A percentile compares a stretch with the other conserved stretches of the same genome.
These are phyloP conservation scores for Petromus typicus DNA, from an alignment of 2,113 vertebrate species.

Conservation along the genomic window DNA sequence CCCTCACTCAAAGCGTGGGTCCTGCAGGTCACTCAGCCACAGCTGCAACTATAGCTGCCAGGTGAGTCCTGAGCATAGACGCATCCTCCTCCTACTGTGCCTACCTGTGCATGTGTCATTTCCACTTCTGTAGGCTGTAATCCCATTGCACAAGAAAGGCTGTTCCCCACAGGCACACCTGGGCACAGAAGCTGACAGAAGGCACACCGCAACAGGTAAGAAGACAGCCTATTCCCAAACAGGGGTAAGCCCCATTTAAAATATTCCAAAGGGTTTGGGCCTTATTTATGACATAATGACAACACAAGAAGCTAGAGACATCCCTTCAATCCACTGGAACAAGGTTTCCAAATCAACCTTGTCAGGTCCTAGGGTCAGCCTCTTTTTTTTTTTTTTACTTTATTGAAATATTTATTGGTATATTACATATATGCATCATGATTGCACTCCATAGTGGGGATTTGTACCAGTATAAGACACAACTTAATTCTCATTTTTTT, in stretches of 20 bases:
- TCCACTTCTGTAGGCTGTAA: neutral
- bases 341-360: conserved; percentile 31
- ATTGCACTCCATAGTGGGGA: too few relatives aligned
- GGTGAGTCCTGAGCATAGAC: neutral
- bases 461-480: too few relatives aligned
- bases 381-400: too few relatives aligned
- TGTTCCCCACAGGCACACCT: neutral
- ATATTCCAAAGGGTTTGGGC: neutral
- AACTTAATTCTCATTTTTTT: too few relatives aligned
- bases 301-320: neutral
- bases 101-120: neutral
- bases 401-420: too few relatives aligned
- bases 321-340: neutral
- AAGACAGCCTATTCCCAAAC: conserved; percentile 27
- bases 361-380: neutral
- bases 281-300: conserved; percentile 18
- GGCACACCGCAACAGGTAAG: neutral
- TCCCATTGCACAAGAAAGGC: neutral
- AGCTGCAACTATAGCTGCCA: too few relatives aligned
- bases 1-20: neutral
- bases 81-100: rapidly evolving
- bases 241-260: neutral
- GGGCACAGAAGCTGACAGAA: neutral
- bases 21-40: too few relatives aligned
- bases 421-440: too few relatives aligned